Evolutionary conservation across 2,888 invertebrate genomes (phyloP).

Genomic region (Agelastica alni): DNA sequence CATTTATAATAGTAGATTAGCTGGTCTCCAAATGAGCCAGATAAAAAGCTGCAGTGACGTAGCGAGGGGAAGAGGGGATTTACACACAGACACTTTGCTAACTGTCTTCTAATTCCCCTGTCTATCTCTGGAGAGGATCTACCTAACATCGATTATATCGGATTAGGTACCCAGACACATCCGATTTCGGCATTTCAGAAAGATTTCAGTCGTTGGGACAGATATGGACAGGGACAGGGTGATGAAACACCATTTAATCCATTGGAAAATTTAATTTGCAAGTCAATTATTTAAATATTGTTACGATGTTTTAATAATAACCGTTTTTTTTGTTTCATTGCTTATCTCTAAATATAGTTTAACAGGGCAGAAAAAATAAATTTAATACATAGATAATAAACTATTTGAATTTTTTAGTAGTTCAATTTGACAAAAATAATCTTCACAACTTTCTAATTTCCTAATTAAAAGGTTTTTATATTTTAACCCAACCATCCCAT

Average conservation of each 20-base stretch:
- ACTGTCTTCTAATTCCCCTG: constrained; percentile 54
- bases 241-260: constrained; percentile 27
- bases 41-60: constrained; percentile 43
- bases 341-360: no score
- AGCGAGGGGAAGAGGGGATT: constrained; percentile 41
- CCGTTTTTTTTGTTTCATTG: no score
- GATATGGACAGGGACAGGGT: constrained; percentile 23
- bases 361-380: no score
- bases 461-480: no score
- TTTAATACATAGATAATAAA: no score
- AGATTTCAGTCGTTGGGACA: constrained; percentile 17
- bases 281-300: no score
- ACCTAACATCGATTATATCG: constrained; percentile 51
- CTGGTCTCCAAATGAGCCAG: constrained; percentile 47
- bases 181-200: constrained; percentile 13
- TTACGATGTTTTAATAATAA: no score
- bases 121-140: constrained; percentile 48
- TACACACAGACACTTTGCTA: constrained; percentile 50
- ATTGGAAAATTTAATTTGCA: constrained; percentile 15
- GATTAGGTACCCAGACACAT: constrained; percentile 39
- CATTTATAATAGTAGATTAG: constrained; percentile 55
- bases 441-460: no score
- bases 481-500: no score
- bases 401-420: no score
- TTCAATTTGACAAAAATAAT: no score